Evolutionary conservation across 2,888 invertebrate genomes (phyloP), one percentile per base, ranked within the genome.

Genomic region (Eledona agricola): DNA sequence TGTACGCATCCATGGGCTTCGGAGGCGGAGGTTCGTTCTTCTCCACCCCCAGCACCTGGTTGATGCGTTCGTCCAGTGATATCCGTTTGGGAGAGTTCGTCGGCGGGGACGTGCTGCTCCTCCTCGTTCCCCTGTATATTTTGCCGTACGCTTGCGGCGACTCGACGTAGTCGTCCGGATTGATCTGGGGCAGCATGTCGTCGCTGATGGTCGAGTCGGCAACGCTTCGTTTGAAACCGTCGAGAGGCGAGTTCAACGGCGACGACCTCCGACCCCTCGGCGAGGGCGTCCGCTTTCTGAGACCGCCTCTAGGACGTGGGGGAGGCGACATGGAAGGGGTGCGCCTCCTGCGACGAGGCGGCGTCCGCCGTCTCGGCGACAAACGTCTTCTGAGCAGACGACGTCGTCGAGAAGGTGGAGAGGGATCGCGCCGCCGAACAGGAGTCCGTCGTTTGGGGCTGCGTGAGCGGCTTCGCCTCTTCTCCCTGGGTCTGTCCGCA

Each of bases 51-150:
- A 84, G 71, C 55, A 83, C 84, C 47, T 81, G 74, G 65, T 81
- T 82, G 51, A 85, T 77, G 66, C 84, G 73, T 58, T 83, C 83
- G 54, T 85, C 84, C 4, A 85, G 73, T 0, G 84, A 81, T 6
- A 82, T 70, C 42, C 84, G 73, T 67, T 81, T 82, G 0, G 83
- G 83, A 1, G 83, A 83, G 1, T 55, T 47, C 16, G 37, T 28
- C 11, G 37, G 31, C 9, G 16, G 13, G 10, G 37, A 47, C 10
- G 12, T 64, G 55, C 4, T 25, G 19, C n/a, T 22, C 15, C 20
- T 40, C 5, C 11, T 7, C 15, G 9, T 13, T 11, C 10, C 9
- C 3, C 20, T 11, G 5, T 35, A n/a, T n/a, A n/a, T n/a, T n/a
- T n/a, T 16, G 34, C n/a, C 51, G 16, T 35, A 25, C 2, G 51